Base-by-base conservation (phyloP, 2,797 vertebrate genomes). In the Hydrophis major region DNA sequence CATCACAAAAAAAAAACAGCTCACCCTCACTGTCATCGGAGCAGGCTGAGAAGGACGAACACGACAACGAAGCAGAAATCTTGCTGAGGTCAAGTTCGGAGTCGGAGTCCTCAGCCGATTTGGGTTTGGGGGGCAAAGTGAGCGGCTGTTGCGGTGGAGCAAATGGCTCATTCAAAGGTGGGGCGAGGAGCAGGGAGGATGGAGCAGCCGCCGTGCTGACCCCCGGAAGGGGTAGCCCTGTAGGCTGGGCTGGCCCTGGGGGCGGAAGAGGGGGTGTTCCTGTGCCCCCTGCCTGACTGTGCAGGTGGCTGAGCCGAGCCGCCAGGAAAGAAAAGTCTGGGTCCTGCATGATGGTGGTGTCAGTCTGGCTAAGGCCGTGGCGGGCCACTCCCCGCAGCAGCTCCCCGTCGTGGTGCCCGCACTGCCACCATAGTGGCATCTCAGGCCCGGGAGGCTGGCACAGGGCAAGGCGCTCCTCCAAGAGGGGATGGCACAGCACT, bases 331-430 rank as follows among this genome's bases (percentile, higher is more conserved):
- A 98, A 95, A 99, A 99, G 94, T 98, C 98, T 0, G 98, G 98
- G 96, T 99, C 99, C 60, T 97, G 93, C 96, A 98, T 98, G 94
- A 99, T 98, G 91, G 98, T 98, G 61, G 97, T 97, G 96, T 99
- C 98, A 2, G 99, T 99, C 93, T 98, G 98, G 96, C 98, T 99
- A 95, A 99, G 97, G 0, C 99, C 99, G 1, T 99, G 98, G 25
- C 98, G 97, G 0, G 98, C 96, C 0, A 98, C 98, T 0, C 98
- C 99, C 16, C 98, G 97, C 92, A 99, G 98, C 69, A 99, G 98
- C 95, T 99, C 98, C 0, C 97, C 98, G 90, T 99, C 99, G 37
- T 99, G 99, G 3, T 98, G 98, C 0, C 98, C 97, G 0, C 98
- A 94, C 88, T 96, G 98, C 99, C 99, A 99, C 99, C 99, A 99